Conservation (phyloP, 2,797 vertebrate genomes). For the Synanceia verrucosa region DNA sequence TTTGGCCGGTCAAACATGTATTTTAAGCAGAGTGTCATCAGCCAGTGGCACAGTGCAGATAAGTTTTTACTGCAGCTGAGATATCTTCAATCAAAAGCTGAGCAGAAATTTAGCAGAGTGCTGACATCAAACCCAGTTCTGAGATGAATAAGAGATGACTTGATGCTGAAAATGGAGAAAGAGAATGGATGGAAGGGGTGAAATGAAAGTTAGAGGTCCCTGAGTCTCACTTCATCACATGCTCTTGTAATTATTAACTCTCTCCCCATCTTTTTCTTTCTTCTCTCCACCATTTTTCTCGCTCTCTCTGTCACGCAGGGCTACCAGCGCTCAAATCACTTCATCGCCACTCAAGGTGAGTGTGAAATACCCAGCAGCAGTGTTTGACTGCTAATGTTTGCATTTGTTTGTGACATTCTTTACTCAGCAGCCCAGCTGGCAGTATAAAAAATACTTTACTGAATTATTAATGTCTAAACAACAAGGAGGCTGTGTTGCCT, state of each 20-base stretch:
- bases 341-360: constrained; percentile 98
- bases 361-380: background rate
- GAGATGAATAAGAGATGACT: constrained; percentile 57
- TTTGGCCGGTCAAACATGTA: constrained; percentile 20
- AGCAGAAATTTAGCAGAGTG: constrained; percentile 28
- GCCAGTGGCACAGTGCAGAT: constrained; percentile 1
- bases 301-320: constrained; percentile 80
- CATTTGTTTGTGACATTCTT: constrained; percentile 2
- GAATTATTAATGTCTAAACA: constrained; percentile 66
- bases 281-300: background rate
- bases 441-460: constrained; percentile 38
- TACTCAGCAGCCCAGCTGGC: constrained; percentile 11
- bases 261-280: constrained; percentile 10
- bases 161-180: constrained; percentile 39
- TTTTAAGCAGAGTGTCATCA: constrained; percentile 8
- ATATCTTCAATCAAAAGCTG: constrained; percentile 23
- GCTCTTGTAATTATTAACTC: constrained; percentile 52
- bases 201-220: constrained; percentile 41
- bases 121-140: constrained; percentile 23
- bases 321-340: constrained; percentile 96
- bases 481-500: constrained; percentile 46
- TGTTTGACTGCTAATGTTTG: constrained; percentile 10
- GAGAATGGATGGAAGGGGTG: constrained; percentile 41
- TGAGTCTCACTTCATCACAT: constrained; percentile 31
- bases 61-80: constrained; percentile 10